Percentiles rank a stretch among this genome's conserved stretches.
Conservation (phyloP, 2,113 vertebrate species). For the Macquaria australasica region DNA sequence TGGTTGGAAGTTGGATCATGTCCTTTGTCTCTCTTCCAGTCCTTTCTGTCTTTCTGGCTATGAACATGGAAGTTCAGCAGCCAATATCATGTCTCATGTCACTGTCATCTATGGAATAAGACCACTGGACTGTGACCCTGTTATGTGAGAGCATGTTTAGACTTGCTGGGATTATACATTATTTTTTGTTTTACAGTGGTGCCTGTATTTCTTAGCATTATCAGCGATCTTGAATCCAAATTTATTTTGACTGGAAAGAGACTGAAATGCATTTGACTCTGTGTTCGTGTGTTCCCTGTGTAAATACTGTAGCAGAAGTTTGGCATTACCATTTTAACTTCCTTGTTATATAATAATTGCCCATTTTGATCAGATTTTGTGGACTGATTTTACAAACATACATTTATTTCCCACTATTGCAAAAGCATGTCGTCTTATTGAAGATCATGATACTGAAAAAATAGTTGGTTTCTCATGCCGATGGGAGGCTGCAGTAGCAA, state of each 20-base stretch:
- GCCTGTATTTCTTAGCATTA: neutral
- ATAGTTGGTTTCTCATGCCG: neutral
- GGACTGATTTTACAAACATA: neutral
- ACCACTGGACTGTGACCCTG: neutral
- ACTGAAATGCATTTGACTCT: neutral
- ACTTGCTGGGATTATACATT: neutral
- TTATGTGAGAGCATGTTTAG: neutral
- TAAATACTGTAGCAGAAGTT: neutral
- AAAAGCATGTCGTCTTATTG: neutral
- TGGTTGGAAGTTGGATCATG: neutral
- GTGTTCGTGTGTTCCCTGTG: too few species aligned
- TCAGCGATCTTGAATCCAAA: neutral
- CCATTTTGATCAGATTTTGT: too few species aligned
- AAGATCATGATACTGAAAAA: neutral
- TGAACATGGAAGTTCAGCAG: neutral
- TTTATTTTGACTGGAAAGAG: neutral
- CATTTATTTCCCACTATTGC: neutral
- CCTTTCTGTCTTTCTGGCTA: neutral
- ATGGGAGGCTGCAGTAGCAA: neutral
- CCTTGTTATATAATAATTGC: too few species aligned
- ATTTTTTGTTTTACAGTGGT: neutral
- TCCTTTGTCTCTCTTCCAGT: neutral
- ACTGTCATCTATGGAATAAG: neutral
- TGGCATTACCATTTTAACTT: too few species aligned
- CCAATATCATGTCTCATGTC: neutral